Base-by-base conservation (phyloP, 2,888 invertebrate species). In the Leptinotarsa peninsularis region DNA sequence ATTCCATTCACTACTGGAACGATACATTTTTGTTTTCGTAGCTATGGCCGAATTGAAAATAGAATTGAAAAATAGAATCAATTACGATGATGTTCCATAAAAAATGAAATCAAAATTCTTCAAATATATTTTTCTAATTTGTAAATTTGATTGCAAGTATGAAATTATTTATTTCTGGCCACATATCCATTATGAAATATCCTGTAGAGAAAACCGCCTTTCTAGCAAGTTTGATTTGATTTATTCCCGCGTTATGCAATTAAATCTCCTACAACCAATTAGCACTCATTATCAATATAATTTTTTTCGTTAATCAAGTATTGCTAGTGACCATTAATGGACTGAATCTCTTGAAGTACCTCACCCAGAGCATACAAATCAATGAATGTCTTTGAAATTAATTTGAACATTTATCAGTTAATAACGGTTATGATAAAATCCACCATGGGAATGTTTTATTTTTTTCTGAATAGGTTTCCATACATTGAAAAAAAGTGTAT, bases 211-310 rank as follows among this genome's bases (percentile, higher is more conserved):
- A 52, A 52, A 52, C n/a, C 5, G n/a, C n/a, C 52, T n/a, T 17
- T 52, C 15, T 52, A n/a, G 15, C 5, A 17, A 52, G 52, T 17
- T 52, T 17, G 15, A 58, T 58, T 15, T 21, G 4, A 58, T 23
- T 58, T 7, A 43, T 63, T 27, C 10, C 17, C 27, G 18, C n/a
- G n/a, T 63, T 63, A 43, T 43, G 43, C 63, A 63, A 33, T 63
- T 63, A 43, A n/a, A 43, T 63, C 63, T 27, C 58, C 58, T 33
- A 43, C 43, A 63, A 33, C 63, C 33, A 63, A 63, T 63, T 63
- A 63, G n/a, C 63, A 63, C 10, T 63, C 17, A n/a, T 33, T 63
- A 33, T 63, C 5, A 63, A 63, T 17, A 63, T 15, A 33, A 63
- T 33, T 63, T 33, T 63, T 63, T 63, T 27, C 63, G 4, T 18